These are phyloP conservation scores for Fistularia tabacaria DNA, from an alignment of 2,797 vertebrate genomes.

Conservation along the genomic window DNA sequence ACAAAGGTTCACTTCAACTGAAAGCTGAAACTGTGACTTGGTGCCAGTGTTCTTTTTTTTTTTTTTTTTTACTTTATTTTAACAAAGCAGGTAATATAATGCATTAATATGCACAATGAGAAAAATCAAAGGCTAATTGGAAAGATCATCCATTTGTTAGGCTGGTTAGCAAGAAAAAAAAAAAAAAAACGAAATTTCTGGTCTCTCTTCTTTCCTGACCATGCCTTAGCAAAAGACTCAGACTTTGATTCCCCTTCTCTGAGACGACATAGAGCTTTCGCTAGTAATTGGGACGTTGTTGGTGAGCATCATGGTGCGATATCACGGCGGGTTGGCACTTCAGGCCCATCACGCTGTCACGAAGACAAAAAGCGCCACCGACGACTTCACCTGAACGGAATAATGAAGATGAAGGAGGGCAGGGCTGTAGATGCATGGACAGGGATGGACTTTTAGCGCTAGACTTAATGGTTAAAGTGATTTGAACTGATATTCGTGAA, in stretches of 20 bases:
- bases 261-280: slow-evolving; percentile 3
- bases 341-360: slow-evolving; percentile 16
- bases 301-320: slow-evolving; percentile 12
- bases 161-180: not conserved
- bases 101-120: no score
- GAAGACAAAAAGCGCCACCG: slow-evolving; percentile 12
- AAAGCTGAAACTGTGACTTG: no score
- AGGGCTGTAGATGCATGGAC: no score
- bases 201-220: slow-evolving; percentile 4
- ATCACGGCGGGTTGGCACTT: slow-evolving; percentile 15
- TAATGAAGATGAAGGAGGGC: no score
- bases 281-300: slow-evolving; percentile 27
- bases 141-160: slow-evolving; percentile 2
- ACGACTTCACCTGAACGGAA: no score
- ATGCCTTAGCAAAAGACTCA: slow-evolving; percentile 8
- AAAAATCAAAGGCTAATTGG: not conserved
- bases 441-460: no score
- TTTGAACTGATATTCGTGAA: no score
- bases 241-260: slow-evolving; percentile 16
- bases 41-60: no score
- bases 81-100: no score
- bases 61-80: no score
- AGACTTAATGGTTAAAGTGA: no score
- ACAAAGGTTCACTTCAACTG: no score
- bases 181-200: slow-evolving; percentile 3